phyloP scores from a whole-genome alignment of 2,113 vertebrate species.

The Anser cygnoides region DNA sequence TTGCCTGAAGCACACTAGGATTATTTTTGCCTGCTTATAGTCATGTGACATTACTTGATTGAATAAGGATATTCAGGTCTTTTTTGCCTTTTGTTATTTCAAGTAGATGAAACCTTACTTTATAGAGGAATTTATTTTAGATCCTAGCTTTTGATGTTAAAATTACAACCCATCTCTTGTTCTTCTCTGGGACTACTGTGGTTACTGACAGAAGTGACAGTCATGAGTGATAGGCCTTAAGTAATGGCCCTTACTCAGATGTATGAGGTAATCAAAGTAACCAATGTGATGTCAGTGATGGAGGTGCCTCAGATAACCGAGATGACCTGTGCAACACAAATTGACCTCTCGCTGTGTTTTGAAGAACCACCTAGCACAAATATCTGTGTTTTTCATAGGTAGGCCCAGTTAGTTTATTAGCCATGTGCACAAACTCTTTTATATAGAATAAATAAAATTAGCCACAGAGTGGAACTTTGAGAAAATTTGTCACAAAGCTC shows the following conservation, averaged over 20 bases:
- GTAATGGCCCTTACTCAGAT: neutral
- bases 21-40: constrained; percentile 51
- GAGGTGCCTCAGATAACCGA: neutral
- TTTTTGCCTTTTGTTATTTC: constrained; percentile 52
- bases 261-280: neutral
- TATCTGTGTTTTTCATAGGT: neutral
- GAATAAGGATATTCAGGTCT: constrained; percentile 28
- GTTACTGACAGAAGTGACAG: neutral
- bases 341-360: neutral
- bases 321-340: neutral
- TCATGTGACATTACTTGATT: constrained; percentile 22
- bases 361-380: neutral
- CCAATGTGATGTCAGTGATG: neutral
- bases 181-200: neutral
- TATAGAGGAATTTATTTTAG: neutral
- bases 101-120: neutral
- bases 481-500: neutral
- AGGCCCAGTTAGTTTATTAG: neutral
- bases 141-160: neutral
- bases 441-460: neutral
- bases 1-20: constrained; percentile 22
- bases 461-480: neutral
- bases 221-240: neutral
- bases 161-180: neutral
- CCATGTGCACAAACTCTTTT: neutral